A percentile compares a stretch with the other conserved stretches of the same genome.
These are phyloP conservation scores for Discoglossus pictus DNA, from an alignment of 2,797 vertebrate genomes.

Conservation along the genomic window DNA sequence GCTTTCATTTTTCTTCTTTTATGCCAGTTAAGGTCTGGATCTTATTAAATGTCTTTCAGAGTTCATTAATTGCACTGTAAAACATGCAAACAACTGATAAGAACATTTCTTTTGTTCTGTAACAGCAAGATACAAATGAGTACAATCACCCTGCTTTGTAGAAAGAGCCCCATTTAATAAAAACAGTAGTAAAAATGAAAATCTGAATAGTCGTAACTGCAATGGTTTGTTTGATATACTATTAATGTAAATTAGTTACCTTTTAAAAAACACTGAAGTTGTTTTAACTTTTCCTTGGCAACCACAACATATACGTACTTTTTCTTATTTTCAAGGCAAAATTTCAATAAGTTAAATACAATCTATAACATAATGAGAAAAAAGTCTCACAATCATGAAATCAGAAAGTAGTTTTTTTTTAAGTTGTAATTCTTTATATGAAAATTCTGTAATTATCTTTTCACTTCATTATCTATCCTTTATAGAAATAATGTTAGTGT, in stretches of 20 bases:
- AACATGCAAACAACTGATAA: conserved; percentile 48
- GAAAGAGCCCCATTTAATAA: conserved; percentile 27
- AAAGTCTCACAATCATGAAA: too few relatives aligned
- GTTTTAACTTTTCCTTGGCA: conserved; percentile 11
- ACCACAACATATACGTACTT: conserved; percentile 8
- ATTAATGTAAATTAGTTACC: conserved; percentile 12
- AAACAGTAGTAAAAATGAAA: conserved; percentile 33
- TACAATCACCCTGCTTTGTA: conserved; percentile 25
- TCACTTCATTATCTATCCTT: conserved; percentile 46
- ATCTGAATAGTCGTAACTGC: conserved; percentile 19
- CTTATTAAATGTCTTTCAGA: conserved; percentile 44
- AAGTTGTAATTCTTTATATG: conserved; percentile 12
- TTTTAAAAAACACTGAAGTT: conserved; percentile 18
- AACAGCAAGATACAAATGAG: conserved; percentile 38
- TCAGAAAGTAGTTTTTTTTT: too few relatives aligned
- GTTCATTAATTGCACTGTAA: conserved; percentile 21
- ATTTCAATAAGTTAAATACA: too few relatives aligned
- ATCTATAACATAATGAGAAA: too few relatives aligned
- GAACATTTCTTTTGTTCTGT: conserved; percentile 50
- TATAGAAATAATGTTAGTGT: conserved; percentile 41
- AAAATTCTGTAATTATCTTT: conserved; percentile 35
- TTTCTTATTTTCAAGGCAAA: too few relatives aligned
- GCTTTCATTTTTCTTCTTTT: conserved; percentile 45
- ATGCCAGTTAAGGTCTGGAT: conserved; percentile 34
- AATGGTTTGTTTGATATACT: conserved; percentile 32